A percentile compares a stretch with the other conserved stretches of the same genome.
Conservation (phyloP, 2,888 invertebrate species). For the Drosophila basisetae region DNA sequence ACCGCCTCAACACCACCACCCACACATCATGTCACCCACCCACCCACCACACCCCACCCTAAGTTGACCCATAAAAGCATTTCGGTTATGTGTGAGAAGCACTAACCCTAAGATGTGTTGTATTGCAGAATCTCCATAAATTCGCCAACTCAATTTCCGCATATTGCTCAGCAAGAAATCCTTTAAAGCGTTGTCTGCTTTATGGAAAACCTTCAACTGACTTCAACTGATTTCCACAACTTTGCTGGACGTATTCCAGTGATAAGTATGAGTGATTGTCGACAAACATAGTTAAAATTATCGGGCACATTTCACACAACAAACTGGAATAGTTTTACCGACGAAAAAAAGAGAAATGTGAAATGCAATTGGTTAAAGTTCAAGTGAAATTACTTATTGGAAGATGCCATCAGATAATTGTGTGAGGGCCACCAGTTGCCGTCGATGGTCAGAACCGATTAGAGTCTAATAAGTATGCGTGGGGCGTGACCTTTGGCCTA, state of each 20-base stretch:
- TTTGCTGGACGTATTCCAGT: background rate
- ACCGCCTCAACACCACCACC: background rate
- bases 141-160: background rate
- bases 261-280: background rate
- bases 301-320: background rate
- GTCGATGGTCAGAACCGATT: constrained; percentile 73
- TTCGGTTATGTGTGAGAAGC: background rate
- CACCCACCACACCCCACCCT: background rate
- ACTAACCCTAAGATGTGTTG: background rate
- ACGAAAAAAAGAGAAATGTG: background rate
- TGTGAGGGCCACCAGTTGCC: constrained; percentile 68
- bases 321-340: background rate
- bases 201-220: background rate
- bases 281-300: background rate
- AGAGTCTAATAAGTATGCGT: constrained; percentile 78
- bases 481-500: constrained; percentile 64
- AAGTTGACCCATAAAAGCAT: background rate
- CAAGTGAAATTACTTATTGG: constrained; percentile 1
- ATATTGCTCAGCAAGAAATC: background rate
- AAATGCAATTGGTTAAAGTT: background rate
- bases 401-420: constrained; percentile 20
- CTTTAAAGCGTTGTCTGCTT: background rate
- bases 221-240: background rate
- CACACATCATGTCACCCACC: background rate
- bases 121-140: background rate